A percentile compares a stretch with the other conserved stretches of the same genome.
phyloP scores from a whole-genome alignment of 2,888 invertebrate genomes.

The Callosobruchus maculatus region DNA sequence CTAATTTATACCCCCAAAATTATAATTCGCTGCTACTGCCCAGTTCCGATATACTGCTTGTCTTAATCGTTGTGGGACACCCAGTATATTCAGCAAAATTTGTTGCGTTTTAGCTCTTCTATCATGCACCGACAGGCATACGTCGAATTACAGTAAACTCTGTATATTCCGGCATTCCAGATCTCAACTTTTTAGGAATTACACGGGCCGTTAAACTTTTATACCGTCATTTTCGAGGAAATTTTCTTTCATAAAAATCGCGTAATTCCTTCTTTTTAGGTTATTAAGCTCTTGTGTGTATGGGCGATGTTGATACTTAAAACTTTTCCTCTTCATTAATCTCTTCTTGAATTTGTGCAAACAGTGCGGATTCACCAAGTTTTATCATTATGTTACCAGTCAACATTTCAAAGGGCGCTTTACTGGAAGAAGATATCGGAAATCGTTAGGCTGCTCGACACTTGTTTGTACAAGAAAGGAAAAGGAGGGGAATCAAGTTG shows the following conservation, averaged over 20 bases:
- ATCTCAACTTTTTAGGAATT: not conserved
- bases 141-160: not conserved
- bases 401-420: not conserved
- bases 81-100: too few species aligned
- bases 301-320: constrained; percentile 20
- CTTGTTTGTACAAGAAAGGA: not conserved
- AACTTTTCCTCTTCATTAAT: constrained; percentile 31
- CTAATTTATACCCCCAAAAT: too few species aligned
- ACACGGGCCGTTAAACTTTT: constrained; percentile 1
- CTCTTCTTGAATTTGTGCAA: constrained; percentile 27
- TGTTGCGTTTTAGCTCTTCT: too few species aligned
- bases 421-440: not conserved
- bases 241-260: constrained; percentile 16
- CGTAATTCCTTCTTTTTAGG: constrained; percentile 16
- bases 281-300: constrained; percentile 15
- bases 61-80: too few species aligned
- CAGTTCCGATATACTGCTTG: too few species aligned
- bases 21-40: too few species aligned
- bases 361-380: constrained; percentile 22
- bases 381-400: constrained; percentile 29
- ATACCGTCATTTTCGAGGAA: constrained; percentile 15
- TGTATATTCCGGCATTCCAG: not conserved
- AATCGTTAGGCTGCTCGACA: not conserved
- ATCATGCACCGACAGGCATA: too few species aligned
- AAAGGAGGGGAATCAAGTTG: not conserved